Evolutionary conservation across 30 jellyfish, hydroid and myxozoan species (phyloP).

Genomic region (Aurelia sp.): DNA sequence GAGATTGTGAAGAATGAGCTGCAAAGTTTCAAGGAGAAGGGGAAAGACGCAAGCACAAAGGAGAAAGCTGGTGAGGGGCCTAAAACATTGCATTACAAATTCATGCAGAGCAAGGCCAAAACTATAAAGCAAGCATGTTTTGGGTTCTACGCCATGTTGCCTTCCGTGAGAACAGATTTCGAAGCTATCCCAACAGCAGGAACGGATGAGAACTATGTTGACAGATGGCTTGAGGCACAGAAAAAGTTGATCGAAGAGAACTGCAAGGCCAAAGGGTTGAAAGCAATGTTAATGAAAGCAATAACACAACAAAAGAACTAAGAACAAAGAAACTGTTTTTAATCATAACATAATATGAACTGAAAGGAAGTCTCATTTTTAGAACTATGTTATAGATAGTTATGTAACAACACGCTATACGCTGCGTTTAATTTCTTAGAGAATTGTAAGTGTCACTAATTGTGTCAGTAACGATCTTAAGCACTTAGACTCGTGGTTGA

Average conservation of each 20-base stretch:
- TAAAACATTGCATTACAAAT: conserved; percentile 17
- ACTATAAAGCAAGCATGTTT: background rate
- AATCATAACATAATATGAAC: too few relatives aligned
- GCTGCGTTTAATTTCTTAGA: too few relatives aligned
- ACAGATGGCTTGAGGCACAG: conserved; percentile 10
- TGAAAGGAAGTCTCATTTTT: too few relatives aligned
- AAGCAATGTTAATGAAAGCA: background rate
- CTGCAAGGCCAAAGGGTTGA: background rate
- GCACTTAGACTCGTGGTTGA: too few relatives aligned
- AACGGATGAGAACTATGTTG: conserved; percentile 16
- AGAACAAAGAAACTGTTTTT: too few relatives aligned
- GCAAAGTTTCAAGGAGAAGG: background rate
- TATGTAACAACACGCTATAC: too few relatives aligned
- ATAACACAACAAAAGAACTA: background rate
- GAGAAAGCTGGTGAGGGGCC: conserved; percentile 3
- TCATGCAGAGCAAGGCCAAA: conserved; percentile 19
- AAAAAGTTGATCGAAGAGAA: background rate
- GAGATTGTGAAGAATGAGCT: conserved; percentile 10
- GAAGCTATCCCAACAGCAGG: conserved; percentile 28
- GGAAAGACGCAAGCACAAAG: background rate
- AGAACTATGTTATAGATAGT: too few relatives aligned
- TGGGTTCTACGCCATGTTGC: conserved; percentile 2
- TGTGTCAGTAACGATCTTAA: too few relatives aligned
- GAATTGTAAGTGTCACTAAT: too few relatives aligned
- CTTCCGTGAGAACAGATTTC: background rate